These are phyloP conservation scores for Dascyllus trimaculatus DNA, from an alignment of 2,113 vertebrate species.

Conservation along the genomic window DNA sequence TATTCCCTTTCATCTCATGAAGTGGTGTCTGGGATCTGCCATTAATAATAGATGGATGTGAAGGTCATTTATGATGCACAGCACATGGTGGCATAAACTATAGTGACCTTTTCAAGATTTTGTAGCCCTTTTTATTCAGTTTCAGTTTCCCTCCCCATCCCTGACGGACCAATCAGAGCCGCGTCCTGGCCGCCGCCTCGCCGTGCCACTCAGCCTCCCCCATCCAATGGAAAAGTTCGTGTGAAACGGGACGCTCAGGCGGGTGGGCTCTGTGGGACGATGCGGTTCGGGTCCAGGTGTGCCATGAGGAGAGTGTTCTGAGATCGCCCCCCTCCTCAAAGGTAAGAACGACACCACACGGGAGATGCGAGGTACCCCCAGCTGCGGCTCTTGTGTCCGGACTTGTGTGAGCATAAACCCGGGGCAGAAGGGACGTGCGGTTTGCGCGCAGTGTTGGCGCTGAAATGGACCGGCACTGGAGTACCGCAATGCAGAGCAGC, in stretches of 20 bases:
- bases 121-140: background rate
- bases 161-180: conserved; percentile 62
- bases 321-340: conserved; percentile 27
- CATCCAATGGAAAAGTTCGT: conserved; percentile 80
- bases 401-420: background rate
- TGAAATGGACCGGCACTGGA: conserved; percentile 60
- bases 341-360: conserved; percentile 70
- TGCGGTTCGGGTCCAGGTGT: conserved; percentile 74
- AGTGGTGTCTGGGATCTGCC: background rate
- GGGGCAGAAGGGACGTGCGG: background rate
- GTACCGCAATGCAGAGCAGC: conserved; percentile 86
- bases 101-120: background rate
- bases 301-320: conserved; percentile 46
- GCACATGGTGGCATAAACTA: conserved; percentile 27
- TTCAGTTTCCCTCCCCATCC: background rate
- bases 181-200: conserved; percentile 9
- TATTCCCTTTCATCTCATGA: background rate
- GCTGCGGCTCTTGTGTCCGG: background rate
- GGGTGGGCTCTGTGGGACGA: conserved; percentile 63
- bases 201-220: conserved; percentile 41
- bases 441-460: background rate
- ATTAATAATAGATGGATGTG: conserved; percentile 49
- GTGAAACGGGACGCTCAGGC: conserved; percentile 59
- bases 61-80: conserved; percentile 58
- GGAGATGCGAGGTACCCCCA: background rate